A percentile compares a stretch with the other conserved stretches of the same genome.
These are phyloP conservation scores for Microtus obscurus DNA, from an alignment of 2,797 vertebrate genomes.

Conservation along the genomic window DNA sequence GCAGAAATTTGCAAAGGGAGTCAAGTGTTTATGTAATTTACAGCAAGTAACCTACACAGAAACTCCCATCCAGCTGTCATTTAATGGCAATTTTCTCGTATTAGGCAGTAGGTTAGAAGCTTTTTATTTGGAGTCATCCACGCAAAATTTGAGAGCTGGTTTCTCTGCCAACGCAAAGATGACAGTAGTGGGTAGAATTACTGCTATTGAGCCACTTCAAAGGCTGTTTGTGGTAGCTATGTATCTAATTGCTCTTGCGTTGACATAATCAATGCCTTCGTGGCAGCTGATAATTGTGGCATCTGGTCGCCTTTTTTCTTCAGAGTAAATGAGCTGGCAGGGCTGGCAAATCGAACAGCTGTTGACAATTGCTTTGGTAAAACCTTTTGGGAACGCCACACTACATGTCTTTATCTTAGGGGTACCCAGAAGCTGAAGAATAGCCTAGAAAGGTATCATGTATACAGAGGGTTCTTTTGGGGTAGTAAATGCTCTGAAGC, in stretches of 20 bases:
- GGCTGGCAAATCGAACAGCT: slow-evolving; percentile 34
- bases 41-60: neutral
- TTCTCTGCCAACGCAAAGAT: slow-evolving; percentile 38
- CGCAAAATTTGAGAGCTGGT: neutral
- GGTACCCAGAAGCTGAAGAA: neutral
- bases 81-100: slow-evolving; percentile 33
- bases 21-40: neutral
- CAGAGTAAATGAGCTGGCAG: slow-evolving; percentile 42
- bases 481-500: neutral
- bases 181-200: slow-evolving; percentile 49
- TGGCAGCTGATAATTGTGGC: slow-evolving; percentile 39
- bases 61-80: neutral
- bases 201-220: slow-evolving; percentile 46
- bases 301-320: slow-evolving; percentile 70
- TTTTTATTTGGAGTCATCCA: slow-evolving; percentile 2
- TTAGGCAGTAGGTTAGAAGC: neutral
- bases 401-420: slow-evolving; percentile 33
- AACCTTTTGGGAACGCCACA: slow-evolving; percentile 5
- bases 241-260: slow-evolving; percentile 62
- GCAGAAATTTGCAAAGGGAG: neutral
- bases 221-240: slow-evolving; percentile 52
- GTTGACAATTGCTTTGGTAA: slow-evolving; percentile 53
- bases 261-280: slow-evolving; percentile 64
- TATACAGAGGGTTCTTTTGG: neutral
- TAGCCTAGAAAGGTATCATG: neutral